A percentile compares a stretch with the other conserved stretches of the same genome.
These are phyloP conservation scores for Oriolus oriolus DNA, from an alignment of 2,113 vertebrate genomes.

Conservation along the genomic window DNA sequence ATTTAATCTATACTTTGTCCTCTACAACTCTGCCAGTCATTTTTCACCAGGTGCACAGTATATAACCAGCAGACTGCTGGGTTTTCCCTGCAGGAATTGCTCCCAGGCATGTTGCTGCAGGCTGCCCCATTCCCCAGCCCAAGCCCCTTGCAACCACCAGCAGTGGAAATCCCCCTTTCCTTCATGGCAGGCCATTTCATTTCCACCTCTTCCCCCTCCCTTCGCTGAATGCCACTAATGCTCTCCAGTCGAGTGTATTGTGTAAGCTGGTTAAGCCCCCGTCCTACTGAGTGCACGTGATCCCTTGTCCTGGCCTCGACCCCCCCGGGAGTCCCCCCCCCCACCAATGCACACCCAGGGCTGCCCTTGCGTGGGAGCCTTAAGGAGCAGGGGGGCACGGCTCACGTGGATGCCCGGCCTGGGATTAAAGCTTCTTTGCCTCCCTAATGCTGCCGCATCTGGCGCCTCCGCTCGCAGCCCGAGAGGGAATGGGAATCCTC, in stretches of 20 bases:
- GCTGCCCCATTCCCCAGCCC: background rate
- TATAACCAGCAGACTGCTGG: background rate
- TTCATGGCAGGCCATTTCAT: background rate
- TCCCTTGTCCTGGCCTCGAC: background rate
- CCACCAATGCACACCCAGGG: background rate
- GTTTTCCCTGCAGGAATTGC: background rate
- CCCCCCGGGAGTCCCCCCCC: background rate
- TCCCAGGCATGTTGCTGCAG: background rate
- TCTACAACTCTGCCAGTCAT: background rate
- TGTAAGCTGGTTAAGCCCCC: slow-evolving; percentile 26
- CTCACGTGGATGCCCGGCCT: slow-evolving; percentile 6
- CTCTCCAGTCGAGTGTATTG: background rate
- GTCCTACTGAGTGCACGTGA: slow-evolving; percentile 9
- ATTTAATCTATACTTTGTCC: background rate
- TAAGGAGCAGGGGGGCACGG: background rate
- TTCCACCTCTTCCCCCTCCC: background rate
- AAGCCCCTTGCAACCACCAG: background rate
- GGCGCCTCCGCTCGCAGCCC: background rate
- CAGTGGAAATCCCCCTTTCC: background rate
- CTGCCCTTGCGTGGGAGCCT: slow-evolving; percentile 49
- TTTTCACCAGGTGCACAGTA: background rate
- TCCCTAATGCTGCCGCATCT: slow-evolving; percentile 57
- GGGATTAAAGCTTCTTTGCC: slow-evolving; percentile 41
- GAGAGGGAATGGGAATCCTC: background rate
- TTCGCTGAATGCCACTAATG: background rate